phyloP scores from a whole-genome alignment of 2,113 vertebrate genomes.

The Apteryx owenii region DNA sequence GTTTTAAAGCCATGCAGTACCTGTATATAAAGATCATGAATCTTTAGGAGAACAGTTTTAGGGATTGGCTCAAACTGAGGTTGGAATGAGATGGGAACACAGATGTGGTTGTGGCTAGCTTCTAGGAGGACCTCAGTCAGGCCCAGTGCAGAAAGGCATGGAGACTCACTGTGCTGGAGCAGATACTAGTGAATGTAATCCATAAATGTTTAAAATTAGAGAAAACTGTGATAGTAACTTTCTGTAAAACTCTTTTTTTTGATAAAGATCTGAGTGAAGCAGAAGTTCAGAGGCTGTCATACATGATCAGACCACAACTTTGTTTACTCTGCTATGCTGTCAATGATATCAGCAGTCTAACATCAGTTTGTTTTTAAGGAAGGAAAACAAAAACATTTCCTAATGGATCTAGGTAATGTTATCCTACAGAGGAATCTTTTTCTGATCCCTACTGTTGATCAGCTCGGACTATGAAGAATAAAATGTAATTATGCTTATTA shows the following conservation, averaged over 20 bases:
- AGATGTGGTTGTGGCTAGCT: neutral
- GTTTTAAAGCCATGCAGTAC: neutral
- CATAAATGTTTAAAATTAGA: neutral
- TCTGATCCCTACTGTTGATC: neutral
- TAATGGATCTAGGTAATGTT: neutral
- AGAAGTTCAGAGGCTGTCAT: neutral
- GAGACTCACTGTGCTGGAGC: neutral
- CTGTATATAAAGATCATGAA: neutral
- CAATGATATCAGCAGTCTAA: neutral
- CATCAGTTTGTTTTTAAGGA: neutral
- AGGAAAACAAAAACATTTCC: neutral
- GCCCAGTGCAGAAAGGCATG: neutral
- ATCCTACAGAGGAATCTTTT: neutral
- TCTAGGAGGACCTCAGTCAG: neutral
- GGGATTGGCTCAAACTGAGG: neutral
- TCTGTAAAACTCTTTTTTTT: neutral
- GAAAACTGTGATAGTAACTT: neutral
- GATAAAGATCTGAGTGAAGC: neutral
- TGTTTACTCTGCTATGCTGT: neutral
- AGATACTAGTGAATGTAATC: neutral
- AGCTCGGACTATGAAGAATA: neutral
- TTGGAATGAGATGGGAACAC: neutral
- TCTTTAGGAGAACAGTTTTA: neutral
- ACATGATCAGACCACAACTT: accelerated
- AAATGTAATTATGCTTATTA: neutral